A percentile compares a stretch with the other conserved stretches of the same genome.
These are phyloP conservation scores for Nomada ferruginata DNA, from an alignment of 2,888 invertebrate genomes.

Conservation along the genomic window DNA sequence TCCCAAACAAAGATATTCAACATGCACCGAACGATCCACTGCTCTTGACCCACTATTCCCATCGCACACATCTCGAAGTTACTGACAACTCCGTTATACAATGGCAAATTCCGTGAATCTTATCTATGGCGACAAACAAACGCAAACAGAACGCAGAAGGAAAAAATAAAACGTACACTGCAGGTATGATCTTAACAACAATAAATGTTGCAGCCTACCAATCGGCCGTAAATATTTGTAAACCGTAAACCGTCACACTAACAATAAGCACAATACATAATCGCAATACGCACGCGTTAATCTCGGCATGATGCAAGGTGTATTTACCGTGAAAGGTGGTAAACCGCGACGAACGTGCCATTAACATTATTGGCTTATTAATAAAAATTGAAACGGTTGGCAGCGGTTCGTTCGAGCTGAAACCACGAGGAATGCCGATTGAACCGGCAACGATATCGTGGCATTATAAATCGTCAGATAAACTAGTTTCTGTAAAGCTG, in stretches of 20 bases:
- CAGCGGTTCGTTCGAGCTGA: neutral
- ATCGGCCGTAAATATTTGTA: neutral
- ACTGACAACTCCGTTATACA: neutral
- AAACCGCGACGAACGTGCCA: neutral
- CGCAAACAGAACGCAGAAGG: constrained; percentile 42
- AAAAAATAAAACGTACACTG: neutral
- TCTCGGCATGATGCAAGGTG: neutral
- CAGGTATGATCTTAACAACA: neutral
- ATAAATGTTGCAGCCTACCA: constrained; percentile 1
- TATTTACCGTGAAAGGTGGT: neutral
- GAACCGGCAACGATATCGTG: too few species aligned
- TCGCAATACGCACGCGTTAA: too few species aligned
- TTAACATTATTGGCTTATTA: neutral
- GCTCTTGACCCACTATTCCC: constrained; percentile 19
- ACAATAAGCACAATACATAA: neutral
- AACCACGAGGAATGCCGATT: too few species aligned
- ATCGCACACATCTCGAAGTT: neutral
- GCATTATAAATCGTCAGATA: too few species aligned
- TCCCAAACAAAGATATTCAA: too few species aligned
- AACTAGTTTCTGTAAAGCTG: too few species aligned
- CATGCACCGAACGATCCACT: neutral
- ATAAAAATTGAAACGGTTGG: neutral
- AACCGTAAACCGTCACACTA: neutral
- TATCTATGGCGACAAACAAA: constrained; percentile 50
- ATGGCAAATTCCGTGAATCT: constrained; percentile 17